These are phyloP conservation scores for Petroica traversi DNA, from an alignment of 2,113 vertebrate genomes.

Conservation along the genomic window DNA sequence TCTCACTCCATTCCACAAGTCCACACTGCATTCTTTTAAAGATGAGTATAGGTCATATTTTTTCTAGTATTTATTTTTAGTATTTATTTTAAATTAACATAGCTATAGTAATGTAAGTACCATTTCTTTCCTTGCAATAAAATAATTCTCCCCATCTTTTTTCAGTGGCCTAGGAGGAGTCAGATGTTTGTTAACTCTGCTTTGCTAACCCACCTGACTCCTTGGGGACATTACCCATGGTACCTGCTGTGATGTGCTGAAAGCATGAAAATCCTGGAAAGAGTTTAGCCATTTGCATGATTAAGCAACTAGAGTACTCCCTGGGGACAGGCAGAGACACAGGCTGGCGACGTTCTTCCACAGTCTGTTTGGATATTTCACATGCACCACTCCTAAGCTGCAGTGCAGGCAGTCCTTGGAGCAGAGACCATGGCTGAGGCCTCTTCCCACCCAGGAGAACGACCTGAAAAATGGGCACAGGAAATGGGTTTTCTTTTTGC, in stretches of 20 bases:
- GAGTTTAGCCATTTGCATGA: not conserved
- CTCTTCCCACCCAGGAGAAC: not conserved
- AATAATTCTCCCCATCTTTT: not conserved
- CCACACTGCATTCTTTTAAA: not conserved
- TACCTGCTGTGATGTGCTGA: not conserved
- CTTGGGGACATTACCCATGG: not conserved
- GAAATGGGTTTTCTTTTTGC: not conserved
- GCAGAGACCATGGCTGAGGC: not conserved
- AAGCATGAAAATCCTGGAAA: not conserved
- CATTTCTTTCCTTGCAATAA: not conserved
- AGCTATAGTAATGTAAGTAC: not conserved
- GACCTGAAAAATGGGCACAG: not conserved
- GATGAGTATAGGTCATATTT: not conserved
- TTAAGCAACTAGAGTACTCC: not conserved
- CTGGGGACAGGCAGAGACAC: not conserved
- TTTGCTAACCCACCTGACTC: not conserved
- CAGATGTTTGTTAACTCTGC: not conserved
- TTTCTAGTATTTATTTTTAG: too few species aligned
- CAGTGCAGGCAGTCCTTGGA: not conserved
- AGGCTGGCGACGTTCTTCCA: not conserved
- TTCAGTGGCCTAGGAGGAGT: too few species aligned
- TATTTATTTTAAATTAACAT: not conserved
- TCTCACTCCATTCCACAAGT: rapidly evolving
- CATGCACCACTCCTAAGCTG: not conserved
- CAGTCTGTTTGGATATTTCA: not conserved